Base-by-base conservation (phyloP, 2,888 invertebrate species). In the Philaethria dido region DNA sequence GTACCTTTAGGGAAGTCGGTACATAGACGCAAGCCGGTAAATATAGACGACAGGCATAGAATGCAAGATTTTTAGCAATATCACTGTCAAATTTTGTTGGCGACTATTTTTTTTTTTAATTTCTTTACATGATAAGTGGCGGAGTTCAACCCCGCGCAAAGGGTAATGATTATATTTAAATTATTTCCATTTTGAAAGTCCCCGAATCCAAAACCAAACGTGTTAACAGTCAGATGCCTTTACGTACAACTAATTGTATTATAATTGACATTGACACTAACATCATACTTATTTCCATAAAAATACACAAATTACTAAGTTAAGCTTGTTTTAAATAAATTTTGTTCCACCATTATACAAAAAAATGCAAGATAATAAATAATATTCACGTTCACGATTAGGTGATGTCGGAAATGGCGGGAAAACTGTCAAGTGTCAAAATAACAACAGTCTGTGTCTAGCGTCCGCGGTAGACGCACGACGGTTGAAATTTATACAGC, bases 361-460 rank as follows among this genome's bases (percentile, higher is more conserved):
- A 57, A 8, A 42, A 57, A 57, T 11, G n/a, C 1, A 33, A 5
- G 16, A 25, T 29, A 50, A 42, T 16, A 25, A 22, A 39, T 55
- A 13, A 36, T 39, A 39, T 36, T 52, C 11, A 36, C 3, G 20
- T 20, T 39, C n/a, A 36, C 20, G 44, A 59, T 18, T 42, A 65
- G 42, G 61, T 54, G 54, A 66, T 39, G 54, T 54, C 69, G 45
- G 61, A 70, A 66, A 69, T 64, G 52, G 64, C 65, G 66, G 55
- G 68, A 67, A 72, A 68, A 55, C 29, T 64, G 68, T 63, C 65
- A 54, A 70, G 62, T 64, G 68, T 63, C 65, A 54, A 70, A 64
- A 66, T 59, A 61, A 29, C 6, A 36, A 13, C 66, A 66, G 66
- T 66, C 14, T 33, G 61, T 45, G 36, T 45, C 54, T 33, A 44